Conservation (phyloP, 2,888 invertebrate genomes). For the Norana najaformis region DNA sequence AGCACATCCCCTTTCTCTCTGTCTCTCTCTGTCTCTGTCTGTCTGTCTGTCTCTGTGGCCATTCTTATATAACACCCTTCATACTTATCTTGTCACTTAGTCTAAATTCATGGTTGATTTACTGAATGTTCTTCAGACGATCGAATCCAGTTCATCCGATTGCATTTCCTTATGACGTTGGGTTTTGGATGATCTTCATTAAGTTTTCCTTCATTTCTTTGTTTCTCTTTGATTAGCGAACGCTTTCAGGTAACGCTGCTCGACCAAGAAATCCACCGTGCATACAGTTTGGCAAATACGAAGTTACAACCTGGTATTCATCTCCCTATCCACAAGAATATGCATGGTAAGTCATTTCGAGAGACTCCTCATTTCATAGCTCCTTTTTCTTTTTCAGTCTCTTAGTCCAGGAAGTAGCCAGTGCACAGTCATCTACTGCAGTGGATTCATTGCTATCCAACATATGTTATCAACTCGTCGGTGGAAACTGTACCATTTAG, state of each 20-base stretch:
- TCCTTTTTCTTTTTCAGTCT: too few species aligned
- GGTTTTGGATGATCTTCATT: not conserved
- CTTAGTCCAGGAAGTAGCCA: not conserved
- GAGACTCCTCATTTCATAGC: too few species aligned
- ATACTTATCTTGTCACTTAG: not conserved
- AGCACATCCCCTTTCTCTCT: not conserved
- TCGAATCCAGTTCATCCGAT: not conserved
- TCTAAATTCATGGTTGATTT: not conserved
- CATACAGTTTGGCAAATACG: slow-evolving; percentile 93
- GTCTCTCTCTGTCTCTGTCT: not conserved
- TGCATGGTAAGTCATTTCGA: slow-evolving; percentile 66
- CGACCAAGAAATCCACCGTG: slow-evolving; percentile 62
- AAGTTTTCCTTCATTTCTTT: too few species aligned
- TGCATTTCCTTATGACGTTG: not conserved
- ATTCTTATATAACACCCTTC: not conserved
- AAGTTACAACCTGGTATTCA: slow-evolving; percentile 97
- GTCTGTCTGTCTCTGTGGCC: not conserved
- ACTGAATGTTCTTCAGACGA: not conserved
- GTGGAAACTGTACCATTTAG: not conserved
- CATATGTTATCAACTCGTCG: not conserved
- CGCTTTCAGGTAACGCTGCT: not conserved
- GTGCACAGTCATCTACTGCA: too few species aligned
- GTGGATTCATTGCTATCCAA: not conserved
- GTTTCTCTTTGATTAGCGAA: not conserved
- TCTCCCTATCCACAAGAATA: slow-evolving; percentile 99